Conservation (phyloP, 2,797 vertebrate species). For the Tolypeutes matacus region DNA sequence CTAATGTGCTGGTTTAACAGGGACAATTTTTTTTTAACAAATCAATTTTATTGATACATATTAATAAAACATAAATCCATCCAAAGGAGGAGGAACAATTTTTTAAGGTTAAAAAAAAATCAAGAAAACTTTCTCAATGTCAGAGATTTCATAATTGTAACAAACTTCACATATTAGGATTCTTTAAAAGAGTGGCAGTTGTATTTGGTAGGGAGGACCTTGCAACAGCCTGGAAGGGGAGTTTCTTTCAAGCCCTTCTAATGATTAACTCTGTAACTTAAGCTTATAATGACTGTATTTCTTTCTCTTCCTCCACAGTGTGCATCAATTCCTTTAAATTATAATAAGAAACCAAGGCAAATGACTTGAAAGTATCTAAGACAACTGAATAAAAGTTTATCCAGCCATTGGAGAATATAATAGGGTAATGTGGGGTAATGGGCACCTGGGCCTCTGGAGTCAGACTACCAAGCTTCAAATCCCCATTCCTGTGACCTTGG, state of each 20-base stretch:
- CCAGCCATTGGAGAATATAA: neutral
- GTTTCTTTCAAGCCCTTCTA: neutral
- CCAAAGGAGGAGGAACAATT: too few species aligned
- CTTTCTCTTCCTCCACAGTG: constrained; percentile 11
- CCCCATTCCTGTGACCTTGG: neutral
- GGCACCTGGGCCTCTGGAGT: neutral
- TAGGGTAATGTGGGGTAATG: neutral
- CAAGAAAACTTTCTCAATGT: neutral
- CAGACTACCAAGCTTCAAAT: neutral
- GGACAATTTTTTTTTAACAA: constrained; percentile 25
- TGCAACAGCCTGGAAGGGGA: neutral
- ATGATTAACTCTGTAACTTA: neutral
- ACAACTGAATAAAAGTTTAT: neutral
- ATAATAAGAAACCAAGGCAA: neutral
- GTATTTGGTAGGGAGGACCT: neutral
- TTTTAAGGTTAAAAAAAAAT: neutral
- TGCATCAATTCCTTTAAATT: neutral
- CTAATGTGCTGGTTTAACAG: neutral
- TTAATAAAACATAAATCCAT: too few species aligned
- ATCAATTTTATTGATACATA: too few species aligned
- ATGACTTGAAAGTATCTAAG: constrained; percentile 2
- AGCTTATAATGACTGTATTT: constrained; percentile 4
- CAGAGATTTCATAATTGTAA: constrained; percentile 9
- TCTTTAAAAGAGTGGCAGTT: neutral
- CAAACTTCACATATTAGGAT: neutral